Evolutionary conservation across 1,140 invertebrate species (phyloP).

Genomic region (Liolophura sinensis): DNA sequence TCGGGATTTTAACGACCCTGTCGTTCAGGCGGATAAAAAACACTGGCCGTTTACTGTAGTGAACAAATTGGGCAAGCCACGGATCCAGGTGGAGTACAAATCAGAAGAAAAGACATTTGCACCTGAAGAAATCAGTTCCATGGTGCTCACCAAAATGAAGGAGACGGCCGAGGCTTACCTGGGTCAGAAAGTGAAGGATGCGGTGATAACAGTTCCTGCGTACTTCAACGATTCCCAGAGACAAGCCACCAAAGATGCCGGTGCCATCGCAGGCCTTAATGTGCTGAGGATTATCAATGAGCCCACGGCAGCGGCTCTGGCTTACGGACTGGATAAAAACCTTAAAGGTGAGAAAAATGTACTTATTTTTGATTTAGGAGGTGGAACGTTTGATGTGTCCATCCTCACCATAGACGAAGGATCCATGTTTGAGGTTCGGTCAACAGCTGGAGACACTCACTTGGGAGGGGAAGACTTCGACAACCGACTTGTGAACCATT

Average conservation of each 20-base stretch:
- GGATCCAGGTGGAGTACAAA: slow-evolving; percentile 83
- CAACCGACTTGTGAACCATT: slow-evolving; percentile 48
- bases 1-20: slow-evolving; percentile 85
- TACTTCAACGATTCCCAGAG: slow-evolving; percentile 72
- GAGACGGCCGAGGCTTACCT: slow-evolving; percentile 92
- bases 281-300: slow-evolving; percentile 66
- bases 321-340: slow-evolving; percentile 61
- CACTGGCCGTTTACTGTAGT: slow-evolving; percentile 79
- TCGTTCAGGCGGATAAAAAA: slow-evolving; percentile 89
- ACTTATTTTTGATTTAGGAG: slow-evolving; percentile 50
- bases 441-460: slow-evolving; percentile 67
- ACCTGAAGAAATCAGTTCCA: slow-evolving; percentile 83
- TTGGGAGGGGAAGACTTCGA: slow-evolving; percentile 50
- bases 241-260: slow-evolving; percentile 63
- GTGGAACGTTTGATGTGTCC: slow-evolving; percentile 49
- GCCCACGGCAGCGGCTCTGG: slow-evolving; percentile 61
- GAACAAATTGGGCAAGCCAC: slow-evolving; percentile 59
- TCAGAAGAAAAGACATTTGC: slow-evolving; percentile 86
- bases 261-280: slow-evolving; percentile 58
- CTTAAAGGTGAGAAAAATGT: slow-evolving; percentile 43
- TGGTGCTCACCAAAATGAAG: slow-evolving; percentile 86
- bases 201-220: slow-evolving; percentile 61
- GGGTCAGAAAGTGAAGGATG: slow-evolving; percentile 64
- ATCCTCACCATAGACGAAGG: slow-evolving; percentile 43
- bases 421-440: slow-evolving; percentile 69